Base-by-base conservation (phyloP, 2,888 invertebrate genomes). In the Leptinotarsa peninsularis region DNA sequence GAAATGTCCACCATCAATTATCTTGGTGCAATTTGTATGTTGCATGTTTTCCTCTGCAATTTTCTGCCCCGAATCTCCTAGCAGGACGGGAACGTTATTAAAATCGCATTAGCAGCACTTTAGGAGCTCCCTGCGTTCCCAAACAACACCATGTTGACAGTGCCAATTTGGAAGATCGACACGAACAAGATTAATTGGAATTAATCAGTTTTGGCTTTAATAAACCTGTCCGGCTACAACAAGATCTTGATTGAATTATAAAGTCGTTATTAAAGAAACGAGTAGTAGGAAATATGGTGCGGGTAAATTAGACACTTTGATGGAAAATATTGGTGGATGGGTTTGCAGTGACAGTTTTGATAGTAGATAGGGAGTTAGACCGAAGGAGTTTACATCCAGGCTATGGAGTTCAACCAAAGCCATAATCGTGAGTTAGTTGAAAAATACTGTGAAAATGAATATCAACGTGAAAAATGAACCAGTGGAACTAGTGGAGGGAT, bases 201-300 rank as follows among this genome's bases (percentile, higher is more conserved):
- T 58, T 5, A 58, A 58, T 58, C 58, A 58, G 58, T 58, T 58
- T 58, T 58, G 58, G 69, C 17, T 56, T 18, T 56, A 27, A 54
- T 49, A n/a, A 69, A 56, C 33, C 69, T 54, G 27, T 56, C 56
- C 33, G 54, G 43, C 33, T 10, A 56, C 54, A 33, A 17, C 69
- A 18, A 68, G 69, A 21, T 27, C 33, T 43, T 56, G 69, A 56
- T 69, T 69, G 56, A 69, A 69, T 69, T 69, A 69, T 54, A 69
- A 43, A 33, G 56, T 33, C 43, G 49, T 69, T 56, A 69, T 69
- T 43, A 27, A 56, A 43, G 43, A 43, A 43, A 43, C 43, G 43
- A 43, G 43, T 43, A 10, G 43, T 13, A 43, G 10, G 43, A 10
- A 43, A 43, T 43, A 10, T 43, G 3, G 43, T 43, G 43, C 43